A percentile compares a stretch with the other conserved stretches of the same genome.
These are phyloP conservation scores for Echinometra lucunter DNA, from an alignment of 53 echinoderm and acorn worm species.

Conservation along the genomic window DNA sequence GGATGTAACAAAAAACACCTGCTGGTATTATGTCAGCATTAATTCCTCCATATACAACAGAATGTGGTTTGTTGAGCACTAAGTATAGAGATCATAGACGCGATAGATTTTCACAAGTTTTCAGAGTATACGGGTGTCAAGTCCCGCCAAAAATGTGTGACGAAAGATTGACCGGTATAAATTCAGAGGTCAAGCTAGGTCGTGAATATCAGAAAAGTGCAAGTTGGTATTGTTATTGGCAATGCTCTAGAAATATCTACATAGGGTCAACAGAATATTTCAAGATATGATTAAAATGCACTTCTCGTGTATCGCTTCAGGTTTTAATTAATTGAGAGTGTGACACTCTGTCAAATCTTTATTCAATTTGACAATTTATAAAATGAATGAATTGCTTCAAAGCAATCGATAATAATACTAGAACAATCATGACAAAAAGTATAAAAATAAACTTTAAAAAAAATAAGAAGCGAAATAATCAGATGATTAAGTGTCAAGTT, in stretches of 20 bases:
- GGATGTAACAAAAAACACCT: conserved; percentile 43
- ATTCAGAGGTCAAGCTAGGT: conserved; percentile 31
- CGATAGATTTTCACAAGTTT: conserved; percentile 22
- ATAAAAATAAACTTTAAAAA: neutral
- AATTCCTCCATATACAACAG: conserved; percentile 19
- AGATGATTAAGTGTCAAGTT: neutral
- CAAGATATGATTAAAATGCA: neutral
- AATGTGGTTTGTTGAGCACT: neutral
- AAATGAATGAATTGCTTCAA: neutral
- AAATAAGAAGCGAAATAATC: neutral
- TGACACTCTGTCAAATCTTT: neutral
- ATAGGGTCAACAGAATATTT: neutral
- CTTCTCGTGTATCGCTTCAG: neutral
- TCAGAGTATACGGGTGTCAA: neutral
- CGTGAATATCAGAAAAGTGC: neutral
- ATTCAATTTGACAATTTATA: conserved; percentile 2
- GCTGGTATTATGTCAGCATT: neutral
- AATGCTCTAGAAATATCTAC: neutral
- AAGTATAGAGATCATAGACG: neutral
- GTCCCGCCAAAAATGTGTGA: conserved; percentile 18
- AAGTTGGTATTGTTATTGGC: neutral
- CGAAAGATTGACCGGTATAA: neutral
- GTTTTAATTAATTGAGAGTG: neutral
- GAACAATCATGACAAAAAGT: neutral
- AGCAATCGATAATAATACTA: neutral